phyloP scores from a whole-genome alignment of 1,140 invertebrate species.

The Ceratosolen solmsi region DNA sequence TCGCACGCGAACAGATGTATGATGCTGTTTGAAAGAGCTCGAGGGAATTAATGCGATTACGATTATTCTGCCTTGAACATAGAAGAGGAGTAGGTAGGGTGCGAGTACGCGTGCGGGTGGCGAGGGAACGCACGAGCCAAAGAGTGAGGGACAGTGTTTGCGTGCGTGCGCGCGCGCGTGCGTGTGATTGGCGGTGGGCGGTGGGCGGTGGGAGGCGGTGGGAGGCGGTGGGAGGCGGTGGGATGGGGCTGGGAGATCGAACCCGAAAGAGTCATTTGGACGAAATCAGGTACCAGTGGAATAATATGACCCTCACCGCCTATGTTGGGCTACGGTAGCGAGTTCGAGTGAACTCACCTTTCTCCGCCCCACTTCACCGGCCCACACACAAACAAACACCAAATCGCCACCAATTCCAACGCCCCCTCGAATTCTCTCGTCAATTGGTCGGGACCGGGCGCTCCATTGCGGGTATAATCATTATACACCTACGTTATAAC shows the following conservation, averaged over 20 bases:
- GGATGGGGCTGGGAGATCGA: too few species aligned
- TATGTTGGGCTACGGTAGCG: not conserved
- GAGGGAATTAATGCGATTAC: constrained; percentile 56
- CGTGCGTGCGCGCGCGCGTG: not conserved
- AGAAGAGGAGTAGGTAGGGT: not conserved
- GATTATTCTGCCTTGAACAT: constrained; percentile 51
- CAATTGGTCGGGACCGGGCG: constrained; percentile 52
- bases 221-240: constrained; percentile 21
- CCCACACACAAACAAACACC: too few species aligned
- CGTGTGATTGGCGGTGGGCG: not conserved
- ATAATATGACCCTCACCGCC: not conserved
- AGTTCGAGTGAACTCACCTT: constrained; percentile 34
- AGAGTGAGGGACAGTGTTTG: not conserved
- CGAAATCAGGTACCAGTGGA: not conserved
- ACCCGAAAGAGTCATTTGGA: not conserved
- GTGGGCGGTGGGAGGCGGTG: not conserved
- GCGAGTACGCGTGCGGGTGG: constrained; percentile 13
- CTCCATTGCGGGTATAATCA: constrained; percentile 60
- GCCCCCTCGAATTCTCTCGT: constrained; percentile 43
- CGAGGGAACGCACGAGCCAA: not conserved
- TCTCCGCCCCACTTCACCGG: too few species aligned
- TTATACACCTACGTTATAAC: constrained; percentile 53
- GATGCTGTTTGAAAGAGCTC: constrained; percentile 51
- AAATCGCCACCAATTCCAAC: not conserved
- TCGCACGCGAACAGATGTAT: not conserved